These are phyloP conservation scores for Anastrepha ludens DNA, from an alignment of 1,140 invertebrate genomes.

Conservation along the genomic window DNA sequence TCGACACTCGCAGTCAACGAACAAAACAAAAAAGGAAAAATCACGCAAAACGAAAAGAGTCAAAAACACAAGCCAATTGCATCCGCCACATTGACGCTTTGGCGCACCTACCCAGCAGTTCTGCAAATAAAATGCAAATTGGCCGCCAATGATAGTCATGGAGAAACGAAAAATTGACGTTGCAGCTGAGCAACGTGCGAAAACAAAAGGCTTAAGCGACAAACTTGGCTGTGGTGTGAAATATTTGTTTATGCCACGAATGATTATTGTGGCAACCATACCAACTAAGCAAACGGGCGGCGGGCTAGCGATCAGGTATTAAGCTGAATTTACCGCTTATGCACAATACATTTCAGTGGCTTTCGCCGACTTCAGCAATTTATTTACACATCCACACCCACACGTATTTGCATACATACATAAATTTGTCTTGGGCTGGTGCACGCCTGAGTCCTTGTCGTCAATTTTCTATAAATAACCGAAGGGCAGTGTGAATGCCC, in stretches of 20 bases:
- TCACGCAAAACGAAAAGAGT: background rate
- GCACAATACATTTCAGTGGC: background rate
- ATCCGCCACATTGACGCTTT: background rate
- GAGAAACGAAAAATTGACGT: background rate
- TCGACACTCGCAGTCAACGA: background rate
- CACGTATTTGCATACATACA: background rate
- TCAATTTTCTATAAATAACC: conserved; percentile 21
- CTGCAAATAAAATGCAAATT: conserved; percentile 31
- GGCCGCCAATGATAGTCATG: background rate
- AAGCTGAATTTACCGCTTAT: background rate
- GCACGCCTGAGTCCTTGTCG: background rate
- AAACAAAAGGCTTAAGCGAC: conserved; percentile 66
- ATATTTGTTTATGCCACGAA: conserved; percentile 13
- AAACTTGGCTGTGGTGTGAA: conserved; percentile 59
- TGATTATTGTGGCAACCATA: background rate
- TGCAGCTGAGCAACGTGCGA: conserved; percentile 36
- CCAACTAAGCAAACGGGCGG: background rate
- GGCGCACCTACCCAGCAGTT: background rate
- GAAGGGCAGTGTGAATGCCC: conserved; percentile 36
- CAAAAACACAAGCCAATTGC: background rate
- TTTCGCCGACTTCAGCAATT: conserved; percentile 27
- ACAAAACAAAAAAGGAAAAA: background rate
- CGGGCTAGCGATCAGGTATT: background rate
- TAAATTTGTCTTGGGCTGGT: background rate
- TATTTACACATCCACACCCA: background rate